Conservation (phyloP, 2,888 invertebrate species). For the Athetis lepigone region DNA sequence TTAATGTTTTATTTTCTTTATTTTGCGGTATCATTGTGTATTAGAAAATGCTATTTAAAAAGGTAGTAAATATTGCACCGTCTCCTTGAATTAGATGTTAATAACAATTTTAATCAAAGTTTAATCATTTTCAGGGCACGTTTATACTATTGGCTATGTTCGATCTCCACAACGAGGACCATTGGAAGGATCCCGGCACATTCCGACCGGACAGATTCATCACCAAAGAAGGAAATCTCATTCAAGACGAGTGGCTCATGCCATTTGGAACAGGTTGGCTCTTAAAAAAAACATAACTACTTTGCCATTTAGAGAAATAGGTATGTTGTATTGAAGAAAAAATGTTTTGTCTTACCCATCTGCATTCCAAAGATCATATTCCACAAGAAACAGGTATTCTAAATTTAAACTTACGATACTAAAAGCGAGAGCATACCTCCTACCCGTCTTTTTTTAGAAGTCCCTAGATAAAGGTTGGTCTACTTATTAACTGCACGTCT, state of each 20-base stretch:
- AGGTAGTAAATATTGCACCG: no score
- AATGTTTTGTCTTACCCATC: slow-evolving; percentile 5
- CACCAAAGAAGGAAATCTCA: slow-evolving; percentile 87
- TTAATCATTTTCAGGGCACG: slow-evolving; percentile 84
- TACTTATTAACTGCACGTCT: neutral
- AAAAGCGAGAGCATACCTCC: neutral
- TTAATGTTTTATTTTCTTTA: neutral
- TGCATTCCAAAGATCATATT: slow-evolving; percentile 1
- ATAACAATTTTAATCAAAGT: slow-evolving; percentile 4
- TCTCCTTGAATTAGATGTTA: neutral
- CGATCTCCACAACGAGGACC: slow-evolving; percentile 91
- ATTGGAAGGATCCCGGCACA: slow-evolving; percentile 91
- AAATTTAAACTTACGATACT: neutral
- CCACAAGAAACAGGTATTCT: slow-evolving; percentile 17
- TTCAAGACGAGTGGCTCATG: slow-evolving; percentile 82
- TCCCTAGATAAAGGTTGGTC: neutral
- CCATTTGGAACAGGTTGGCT: slow-evolving; percentile 89
- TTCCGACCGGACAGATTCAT: slow-evolving; percentile 93
- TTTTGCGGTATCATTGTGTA: neutral
- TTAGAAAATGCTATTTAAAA: no score
- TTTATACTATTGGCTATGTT: slow-evolving; percentile 91
- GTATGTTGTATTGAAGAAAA: slow-evolving; percentile 10
- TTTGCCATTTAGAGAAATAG: neutral
- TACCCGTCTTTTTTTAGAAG: neutral
- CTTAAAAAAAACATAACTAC: neutral